Conservation (phyloP, 2,797 vertebrate species). For the Poecile montanus region DNA sequence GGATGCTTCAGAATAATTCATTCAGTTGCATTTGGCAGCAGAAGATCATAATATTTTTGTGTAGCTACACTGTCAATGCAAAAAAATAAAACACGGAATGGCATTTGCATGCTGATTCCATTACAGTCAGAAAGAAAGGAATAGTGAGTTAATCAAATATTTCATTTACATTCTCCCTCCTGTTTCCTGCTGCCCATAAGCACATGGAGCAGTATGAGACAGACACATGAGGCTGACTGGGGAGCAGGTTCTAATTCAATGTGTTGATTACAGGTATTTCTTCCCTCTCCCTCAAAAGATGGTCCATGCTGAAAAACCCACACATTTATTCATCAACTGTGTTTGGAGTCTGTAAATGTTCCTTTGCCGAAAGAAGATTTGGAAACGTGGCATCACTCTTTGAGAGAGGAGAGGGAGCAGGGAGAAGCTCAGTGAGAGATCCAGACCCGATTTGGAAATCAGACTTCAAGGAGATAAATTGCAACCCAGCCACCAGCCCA, state of each 20-base stretch:
- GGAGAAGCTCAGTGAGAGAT: not conserved
- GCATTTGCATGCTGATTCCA: constrained; percentile 19
- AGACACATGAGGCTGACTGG: not conserved
- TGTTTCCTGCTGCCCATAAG: not conserved
- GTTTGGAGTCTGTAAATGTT: not conserved
- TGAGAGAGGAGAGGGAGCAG: not conserved
- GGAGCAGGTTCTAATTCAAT: not conserved
- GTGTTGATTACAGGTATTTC: not conserved
- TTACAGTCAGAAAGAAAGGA: constrained; percentile 19
- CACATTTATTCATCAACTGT: not conserved
- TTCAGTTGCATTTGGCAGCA: constrained; percentile 32
- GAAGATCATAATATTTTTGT: constrained; percentile 60
- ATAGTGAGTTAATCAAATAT: not conserved
- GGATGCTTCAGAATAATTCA: constrained; percentile 68
- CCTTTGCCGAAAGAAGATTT: not conserved
- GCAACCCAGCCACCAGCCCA: not conserved
- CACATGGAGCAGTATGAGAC: not conserved
- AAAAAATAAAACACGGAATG: constrained; percentile 15
- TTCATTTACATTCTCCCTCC: not conserved
- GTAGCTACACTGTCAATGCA: constrained; percentile 9
- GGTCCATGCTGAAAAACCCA: not conserved
- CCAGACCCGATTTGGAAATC: not conserved
- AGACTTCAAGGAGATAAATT: not conserved
- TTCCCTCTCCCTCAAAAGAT: not conserved
- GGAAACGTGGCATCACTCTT: not conserved